Conservation (phyloP, 1,140 invertebrate species). For the Atopsyche davidsoni region DNA sequence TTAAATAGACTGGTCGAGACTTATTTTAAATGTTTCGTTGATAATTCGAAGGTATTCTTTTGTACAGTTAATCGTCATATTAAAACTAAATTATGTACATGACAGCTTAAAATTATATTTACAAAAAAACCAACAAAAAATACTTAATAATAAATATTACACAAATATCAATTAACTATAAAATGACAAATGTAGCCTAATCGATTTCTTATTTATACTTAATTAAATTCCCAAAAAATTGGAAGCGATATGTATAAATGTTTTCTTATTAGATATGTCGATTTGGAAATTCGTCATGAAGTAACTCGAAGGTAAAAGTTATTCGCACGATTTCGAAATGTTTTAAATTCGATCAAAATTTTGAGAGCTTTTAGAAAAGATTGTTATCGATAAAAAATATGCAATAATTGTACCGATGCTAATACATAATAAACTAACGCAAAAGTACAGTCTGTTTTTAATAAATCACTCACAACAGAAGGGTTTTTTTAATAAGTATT, state of each 20-base stretch:
- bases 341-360: too few relatives aligned
- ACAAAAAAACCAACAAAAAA: constrained; percentile 14
- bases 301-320: too few relatives aligned
- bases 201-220: constrained; percentile 8
- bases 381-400: too few relatives aligned
- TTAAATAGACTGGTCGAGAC: constrained; percentile 5
- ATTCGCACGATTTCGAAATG: too few relatives aligned
- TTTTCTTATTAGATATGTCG: constrained; percentile 26
- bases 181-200: constrained; percentile 4
- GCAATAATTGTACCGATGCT: constrained; percentile 16
- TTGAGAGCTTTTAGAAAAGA: too few relatives aligned
- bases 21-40: constrained; percentile 26
- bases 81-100: constrained; percentile 26
- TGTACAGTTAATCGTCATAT: constrained; percentile 25
- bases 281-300: constrained; percentile 27
- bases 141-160: background rate
- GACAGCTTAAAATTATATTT: constrained; percentile 7
- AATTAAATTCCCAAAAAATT: constrained; percentile 13
- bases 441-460: too few relatives aligned
- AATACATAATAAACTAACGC: too few relatives aligned
- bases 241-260: constrained; percentile 29
- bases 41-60: constrained; percentile 26
- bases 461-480: too few relatives aligned
- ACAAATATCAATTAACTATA: background rate
- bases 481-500: too few relatives aligned